Evolutionary conservation across 2,888 invertebrate species (phyloP).

Genomic region (Automeris io): DNA sequence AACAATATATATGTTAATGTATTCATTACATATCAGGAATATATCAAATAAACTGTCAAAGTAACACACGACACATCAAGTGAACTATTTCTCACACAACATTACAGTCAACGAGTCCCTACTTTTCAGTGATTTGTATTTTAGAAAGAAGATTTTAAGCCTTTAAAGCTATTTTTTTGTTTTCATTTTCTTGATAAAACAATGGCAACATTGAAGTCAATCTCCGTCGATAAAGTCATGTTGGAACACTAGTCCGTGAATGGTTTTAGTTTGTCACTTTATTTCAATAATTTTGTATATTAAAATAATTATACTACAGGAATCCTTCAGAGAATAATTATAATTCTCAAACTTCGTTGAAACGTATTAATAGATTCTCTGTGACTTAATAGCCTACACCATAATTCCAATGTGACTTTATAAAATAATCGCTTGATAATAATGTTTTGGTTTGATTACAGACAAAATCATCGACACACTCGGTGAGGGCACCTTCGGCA

Average conservation of each 20-base stretch:
- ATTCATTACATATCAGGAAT: background rate
- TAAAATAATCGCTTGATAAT: constrained; percentile 41
- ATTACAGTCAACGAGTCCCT: constrained; percentile 16
- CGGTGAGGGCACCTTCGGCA: constrained; percentile 99
- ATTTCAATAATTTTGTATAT: constrained; percentile 8
- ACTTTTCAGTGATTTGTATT: constrained; percentile 28
- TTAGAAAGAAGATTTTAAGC: constrained; percentile 27
- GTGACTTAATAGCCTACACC: background rate
- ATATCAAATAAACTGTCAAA: too few species aligned
- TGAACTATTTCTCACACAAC: constrained; percentile 11
- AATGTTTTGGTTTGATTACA: constrained; percentile 83
- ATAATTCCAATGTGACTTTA: constrained; percentile 52
- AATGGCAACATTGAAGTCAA: constrained; percentile 19
- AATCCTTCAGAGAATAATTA: constrained; percentile 17
- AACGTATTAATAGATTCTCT: constrained; percentile 29
- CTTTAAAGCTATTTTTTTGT: constrained; percentile 22
- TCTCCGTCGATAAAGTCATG: constrained; percentile 34
- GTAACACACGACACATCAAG: constrained; percentile 3
- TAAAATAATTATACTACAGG: background rate
- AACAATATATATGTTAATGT: background rate
- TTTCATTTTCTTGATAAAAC: constrained; percentile 22
- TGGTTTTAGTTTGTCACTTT: constrained; percentile 21
- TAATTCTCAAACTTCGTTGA: constrained; percentile 2
- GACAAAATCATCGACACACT: constrained; percentile 99
- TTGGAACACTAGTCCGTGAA: constrained; percentile 32